These are phyloP conservation scores for Drosophila teissieri DNA, from an alignment of 1,140 invertebrate genomes.

Conservation along the genomic window DNA sequence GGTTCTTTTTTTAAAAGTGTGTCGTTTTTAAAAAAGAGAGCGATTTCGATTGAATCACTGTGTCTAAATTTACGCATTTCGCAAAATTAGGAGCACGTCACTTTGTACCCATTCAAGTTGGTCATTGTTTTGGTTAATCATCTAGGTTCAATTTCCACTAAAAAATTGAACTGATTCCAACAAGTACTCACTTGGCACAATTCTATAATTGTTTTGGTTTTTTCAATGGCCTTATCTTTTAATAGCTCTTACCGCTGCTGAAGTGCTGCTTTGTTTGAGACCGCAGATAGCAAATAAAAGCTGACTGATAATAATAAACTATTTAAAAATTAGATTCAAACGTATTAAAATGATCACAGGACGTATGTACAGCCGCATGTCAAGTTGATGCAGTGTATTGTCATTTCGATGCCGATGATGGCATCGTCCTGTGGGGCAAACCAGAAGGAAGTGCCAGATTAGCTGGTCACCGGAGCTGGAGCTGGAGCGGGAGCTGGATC, in stretches of 20 bases:
- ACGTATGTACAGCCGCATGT: conserved; percentile 19
- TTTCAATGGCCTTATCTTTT: conserved; percentile 20
- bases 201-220: conserved; percentile 29
- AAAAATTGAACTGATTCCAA: conserved; percentile 3
- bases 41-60: conserved; percentile 50
- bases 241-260: neutral
- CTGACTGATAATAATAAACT: conserved; percentile 14
- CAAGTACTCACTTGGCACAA: neutral
- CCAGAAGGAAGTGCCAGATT: conserved; percentile 36
- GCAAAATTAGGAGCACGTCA: neutral
- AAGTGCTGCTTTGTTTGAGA: conserved; percentile 4
- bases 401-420: conserved; percentile 10
- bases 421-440: neutral
- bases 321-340: no score
- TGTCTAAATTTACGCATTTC: conserved; percentile 24
- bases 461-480: conserved; percentile 27
- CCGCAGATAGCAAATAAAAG: conserved; percentile 23
- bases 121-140: conserved; percentile 15
- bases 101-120: neutral
- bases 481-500: conserved; percentile 3
- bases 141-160: conserved; percentile 5
- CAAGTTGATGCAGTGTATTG: conserved; percentile 30
- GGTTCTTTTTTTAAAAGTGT: conserved; percentile 32
- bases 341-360: no score
- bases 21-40: neutral